These are phyloP conservation scores for Centropus unirufus DNA, from an alignment of 2,113 vertebrate species.

Conservation along the genomic window DNA sequence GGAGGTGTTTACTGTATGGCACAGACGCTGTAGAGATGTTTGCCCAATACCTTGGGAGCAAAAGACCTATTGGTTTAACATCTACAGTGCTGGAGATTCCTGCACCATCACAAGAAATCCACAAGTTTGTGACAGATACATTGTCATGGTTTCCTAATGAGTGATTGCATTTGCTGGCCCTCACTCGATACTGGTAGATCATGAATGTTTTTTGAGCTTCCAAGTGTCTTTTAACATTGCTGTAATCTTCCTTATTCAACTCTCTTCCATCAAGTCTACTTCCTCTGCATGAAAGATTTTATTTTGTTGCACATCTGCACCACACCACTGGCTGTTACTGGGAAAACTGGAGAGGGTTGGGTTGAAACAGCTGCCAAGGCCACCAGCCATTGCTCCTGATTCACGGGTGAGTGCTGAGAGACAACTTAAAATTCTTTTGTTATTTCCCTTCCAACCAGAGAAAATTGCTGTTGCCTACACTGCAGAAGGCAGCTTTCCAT, in stretches of 20 bases:
- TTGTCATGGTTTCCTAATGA: neutral
- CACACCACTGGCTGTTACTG: neutral
- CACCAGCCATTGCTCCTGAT: neutral
- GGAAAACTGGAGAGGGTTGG: neutral
- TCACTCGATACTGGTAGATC: neutral
- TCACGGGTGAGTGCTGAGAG: fast-evolving
- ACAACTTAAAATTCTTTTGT: neutral
- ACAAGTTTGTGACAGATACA: neutral
- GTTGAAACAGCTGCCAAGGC: neutral
- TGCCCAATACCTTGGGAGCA: fast-evolving
- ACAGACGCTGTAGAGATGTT: neutral
- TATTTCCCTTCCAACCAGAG: neutral
- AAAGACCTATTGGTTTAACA: neutral
- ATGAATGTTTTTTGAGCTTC: neutral
- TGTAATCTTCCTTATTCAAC: neutral
- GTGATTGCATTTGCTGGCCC: neutral
- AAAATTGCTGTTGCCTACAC: neutral
- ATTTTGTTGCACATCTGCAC: neutral
- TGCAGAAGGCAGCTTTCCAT: neutral
- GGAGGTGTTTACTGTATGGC: neutral
- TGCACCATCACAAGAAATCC: neutral
- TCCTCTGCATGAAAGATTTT: neutral
- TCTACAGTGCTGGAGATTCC: neutral
- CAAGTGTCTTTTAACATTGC: neutral
- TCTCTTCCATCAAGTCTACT: neutral